Conservation (phyloP, 37 sponge, comb jelly and placozoan genomes). For the Oopsacas minuta region DNA sequence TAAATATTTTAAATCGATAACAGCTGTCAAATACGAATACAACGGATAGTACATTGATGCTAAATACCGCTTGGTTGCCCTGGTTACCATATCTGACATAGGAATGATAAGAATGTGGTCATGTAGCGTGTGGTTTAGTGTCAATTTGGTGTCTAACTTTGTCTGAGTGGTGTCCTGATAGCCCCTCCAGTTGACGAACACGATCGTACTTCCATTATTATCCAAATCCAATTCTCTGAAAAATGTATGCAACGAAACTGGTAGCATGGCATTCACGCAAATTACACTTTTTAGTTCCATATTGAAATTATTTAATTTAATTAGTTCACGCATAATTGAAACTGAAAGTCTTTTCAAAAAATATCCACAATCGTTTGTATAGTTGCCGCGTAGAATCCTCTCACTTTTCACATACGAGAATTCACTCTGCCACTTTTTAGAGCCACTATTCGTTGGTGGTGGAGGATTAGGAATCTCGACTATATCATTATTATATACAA, state of each 20-base stretch:
- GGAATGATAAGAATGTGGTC: slow-evolving; percentile 9
- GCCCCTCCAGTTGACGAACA: neutral
- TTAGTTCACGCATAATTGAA: neutral
- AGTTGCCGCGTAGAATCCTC: neutral
- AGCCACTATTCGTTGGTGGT: neutral
- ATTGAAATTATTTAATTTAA: neutral
- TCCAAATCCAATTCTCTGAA: neutral
- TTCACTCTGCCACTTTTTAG: neutral
- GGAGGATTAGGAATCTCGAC: neutral
- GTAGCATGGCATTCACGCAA: neutral
- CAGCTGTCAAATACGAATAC: slow-evolving; percentile 8
- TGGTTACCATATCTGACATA: neutral
- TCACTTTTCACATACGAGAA: neutral
- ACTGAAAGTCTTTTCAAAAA: neutral
- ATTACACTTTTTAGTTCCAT: neutral
- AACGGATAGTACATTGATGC: neutral
- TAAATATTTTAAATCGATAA: neutral
- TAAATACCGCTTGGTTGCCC: neutral
- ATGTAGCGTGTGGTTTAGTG: neutral
- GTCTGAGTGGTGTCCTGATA: neutral
- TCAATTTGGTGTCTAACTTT: neutral
- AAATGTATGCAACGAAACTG: neutral
- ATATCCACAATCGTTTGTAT: neutral
- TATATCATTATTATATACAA: neutral
- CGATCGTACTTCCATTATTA: neutral